Evolutionary conservation across 2,888 invertebrate genomes (phyloP), one percentile per base, ranked within the genome.

Genomic region (Allygus modestus): DNA sequence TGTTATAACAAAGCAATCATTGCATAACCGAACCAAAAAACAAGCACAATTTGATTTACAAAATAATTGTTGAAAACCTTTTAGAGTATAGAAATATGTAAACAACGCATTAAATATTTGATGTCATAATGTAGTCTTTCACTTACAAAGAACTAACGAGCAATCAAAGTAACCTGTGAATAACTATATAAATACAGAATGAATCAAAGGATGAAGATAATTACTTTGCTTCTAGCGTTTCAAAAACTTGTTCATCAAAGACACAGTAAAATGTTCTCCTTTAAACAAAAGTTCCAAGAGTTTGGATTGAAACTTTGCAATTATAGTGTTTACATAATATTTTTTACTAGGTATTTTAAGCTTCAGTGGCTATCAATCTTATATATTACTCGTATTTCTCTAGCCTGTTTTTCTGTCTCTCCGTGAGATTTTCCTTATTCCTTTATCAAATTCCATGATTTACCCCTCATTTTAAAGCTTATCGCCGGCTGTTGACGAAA

Each of bases 201-300:
- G n/a, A 65, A 28, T 65, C 65, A 65, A 65, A 65, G 65, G 65
- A 65, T 65, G 28, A 54, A n/a, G 54, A 65, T 65, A 65, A 65
- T 65, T 65, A 12, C 20, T 65, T 65, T 65, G 65, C 65, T 65
- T 65, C 65, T 31, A 65, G 65, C 65, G 65, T 65, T 65, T 65
- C 65, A 26, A 65, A 65, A 65, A 65, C 65, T 65, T 31, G 28
- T 65, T 65, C 28, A 28, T 28, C 65, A 65, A 65, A 65, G 65
- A 65, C 65, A 65, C 65, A 65, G 31, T 28, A 15, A 31, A 65
- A 65, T 28, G 28, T 31, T 7, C 15, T 28, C 31, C 65, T 65
- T 28, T 31, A 28, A 65, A 65, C 65, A 65, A 65, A 65, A 31
- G 28, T 65, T 65, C 17, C 15, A 0, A 31, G 31, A 31, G 31